Percentiles rank a stretch among this genome's conserved stretches.
phyloP scores from a whole-genome alignment of 2,113 vertebrate genomes.

The Notarius quadriscutis region DNA sequence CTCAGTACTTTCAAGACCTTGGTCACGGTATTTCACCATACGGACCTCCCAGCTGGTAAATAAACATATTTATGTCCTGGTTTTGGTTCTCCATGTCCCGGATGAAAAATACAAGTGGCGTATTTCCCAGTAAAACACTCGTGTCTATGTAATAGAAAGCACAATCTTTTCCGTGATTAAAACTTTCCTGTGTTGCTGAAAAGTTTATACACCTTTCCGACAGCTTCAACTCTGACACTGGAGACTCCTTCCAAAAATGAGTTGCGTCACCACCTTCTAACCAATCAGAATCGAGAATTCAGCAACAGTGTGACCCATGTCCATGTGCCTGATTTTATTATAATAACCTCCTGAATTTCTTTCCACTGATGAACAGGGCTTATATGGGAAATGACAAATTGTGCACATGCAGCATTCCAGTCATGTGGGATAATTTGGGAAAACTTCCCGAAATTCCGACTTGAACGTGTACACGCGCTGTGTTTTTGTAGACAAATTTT shows the following conservation, averaged over 20 bases:
- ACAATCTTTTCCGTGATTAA: not conserved
- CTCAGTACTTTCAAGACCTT: no score
- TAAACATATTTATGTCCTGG: no score
- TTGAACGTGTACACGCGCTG: not conserved
- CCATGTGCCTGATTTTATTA: no score
- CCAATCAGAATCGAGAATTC: not conserved
- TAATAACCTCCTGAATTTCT: not conserved
- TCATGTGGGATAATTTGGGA: not conserved
- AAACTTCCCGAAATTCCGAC: not conserved
- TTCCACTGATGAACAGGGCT: not conserved
- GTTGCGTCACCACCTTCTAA: not conserved
- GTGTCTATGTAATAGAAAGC: no score
- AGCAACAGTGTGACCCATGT: not conserved
- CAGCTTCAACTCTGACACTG: not conserved
- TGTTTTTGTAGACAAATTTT: not conserved
- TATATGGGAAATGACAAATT: not conserved
- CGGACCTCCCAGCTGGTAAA: no score
- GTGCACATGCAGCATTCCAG: no score
- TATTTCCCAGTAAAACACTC: no score
- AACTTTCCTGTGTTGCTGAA: not conserved
- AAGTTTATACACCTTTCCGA: not conserved
- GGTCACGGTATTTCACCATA: no score
- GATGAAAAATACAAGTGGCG: no score
- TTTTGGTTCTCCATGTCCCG: no score
- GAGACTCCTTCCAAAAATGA: not conserved